A percentile compares a stretch with the other conserved stretches of the same genome.
Conservation (phyloP, 1,140 invertebrate species). For the Hyles vespertilio region DNA sequence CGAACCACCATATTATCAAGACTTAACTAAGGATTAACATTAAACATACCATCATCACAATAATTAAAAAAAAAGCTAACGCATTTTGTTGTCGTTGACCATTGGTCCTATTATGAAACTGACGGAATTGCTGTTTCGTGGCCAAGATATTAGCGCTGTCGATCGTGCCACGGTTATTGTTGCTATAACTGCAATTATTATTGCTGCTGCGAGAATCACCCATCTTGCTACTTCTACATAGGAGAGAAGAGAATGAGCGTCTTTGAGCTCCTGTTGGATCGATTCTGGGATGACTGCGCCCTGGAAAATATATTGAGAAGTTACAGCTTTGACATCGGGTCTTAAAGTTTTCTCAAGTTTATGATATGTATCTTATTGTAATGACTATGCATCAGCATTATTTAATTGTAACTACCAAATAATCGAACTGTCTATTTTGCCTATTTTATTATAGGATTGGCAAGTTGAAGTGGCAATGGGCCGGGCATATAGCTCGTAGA, state of each 20-base stretch:
- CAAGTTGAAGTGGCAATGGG: too few species aligned
- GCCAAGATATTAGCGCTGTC: conserved; percentile 31
- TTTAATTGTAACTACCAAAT: too few species aligned
- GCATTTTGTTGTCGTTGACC: conserved; percentile 18
- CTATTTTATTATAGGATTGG: too few species aligned
- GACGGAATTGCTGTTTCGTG: conserved; percentile 40
- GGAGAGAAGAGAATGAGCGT: conserved; percentile 43
- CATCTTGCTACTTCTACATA: conserved; percentile 56
- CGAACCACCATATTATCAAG: too few species aligned
- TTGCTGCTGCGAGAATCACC: conserved; percentile 44
- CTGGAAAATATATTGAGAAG: conserved; percentile 31
- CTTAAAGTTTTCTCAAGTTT: too few species aligned
- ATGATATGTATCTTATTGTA: too few species aligned
- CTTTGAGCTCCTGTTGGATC: conserved; percentile 40
- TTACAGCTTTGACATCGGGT: not conserved
- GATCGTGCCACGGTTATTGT: conserved; percentile 24
- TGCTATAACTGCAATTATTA: conserved; percentile 30
- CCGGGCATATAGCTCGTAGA: too few species aligned
- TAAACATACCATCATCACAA: too few species aligned
- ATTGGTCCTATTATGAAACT: conserved; percentile 43
- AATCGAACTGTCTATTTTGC: too few species aligned
- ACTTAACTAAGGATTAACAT: too few species aligned
- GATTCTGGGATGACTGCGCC: conserved; percentile 49
- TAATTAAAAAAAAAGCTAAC: not conserved
- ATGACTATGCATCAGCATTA: too few species aligned